These are phyloP conservation scores for Thalassarche chlororhynchos DNA, from an alignment of 2,113 vertebrate species.

Conservation along the genomic window DNA sequence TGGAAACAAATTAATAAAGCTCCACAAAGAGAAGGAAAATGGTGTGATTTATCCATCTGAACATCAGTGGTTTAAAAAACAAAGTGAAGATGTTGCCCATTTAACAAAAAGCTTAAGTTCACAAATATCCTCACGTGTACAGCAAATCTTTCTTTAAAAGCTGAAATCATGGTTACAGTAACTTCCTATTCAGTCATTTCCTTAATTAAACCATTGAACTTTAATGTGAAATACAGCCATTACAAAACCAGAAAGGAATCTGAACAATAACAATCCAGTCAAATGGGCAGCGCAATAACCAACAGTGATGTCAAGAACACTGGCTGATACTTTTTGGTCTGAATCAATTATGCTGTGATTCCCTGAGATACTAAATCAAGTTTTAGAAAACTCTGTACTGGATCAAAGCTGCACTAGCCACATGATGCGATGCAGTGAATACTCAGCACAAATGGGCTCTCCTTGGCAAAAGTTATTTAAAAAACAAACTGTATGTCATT, in stretches of 20 bases:
- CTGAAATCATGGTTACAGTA: constrained; percentile 59
- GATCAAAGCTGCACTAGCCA: neutral
- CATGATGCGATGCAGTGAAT: neutral
- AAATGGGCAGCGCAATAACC: neutral
- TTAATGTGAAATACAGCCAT: constrained; percentile 65
- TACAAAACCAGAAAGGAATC: constrained; percentile 66
- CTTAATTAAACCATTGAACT: constrained; percentile 70
- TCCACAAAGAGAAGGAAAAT: neutral
- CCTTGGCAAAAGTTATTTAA: neutral
- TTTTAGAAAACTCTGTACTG: neutral
- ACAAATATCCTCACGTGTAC: constrained; percentile 15
- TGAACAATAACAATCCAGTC: constrained; percentile 52
- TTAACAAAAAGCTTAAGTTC: constrained; percentile 17
- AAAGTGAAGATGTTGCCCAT: neutral
- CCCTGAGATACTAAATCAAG: neutral
- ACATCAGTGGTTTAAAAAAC: neutral
- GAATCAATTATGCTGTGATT: constrained; percentile 32
- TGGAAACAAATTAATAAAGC: neutral
- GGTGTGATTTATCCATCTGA: neutral
- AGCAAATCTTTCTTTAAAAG: constrained; percentile 61
- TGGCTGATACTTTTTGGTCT: constrained; percentile 61
- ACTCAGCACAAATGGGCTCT: neutral
- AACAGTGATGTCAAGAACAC: constrained; percentile 26
- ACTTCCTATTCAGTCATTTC: constrained; percentile 76
- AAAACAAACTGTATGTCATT: neutral